phyloP scores from a whole-genome alignment of 1,140 invertebrate species.

The Megathymus violae region DNA sequence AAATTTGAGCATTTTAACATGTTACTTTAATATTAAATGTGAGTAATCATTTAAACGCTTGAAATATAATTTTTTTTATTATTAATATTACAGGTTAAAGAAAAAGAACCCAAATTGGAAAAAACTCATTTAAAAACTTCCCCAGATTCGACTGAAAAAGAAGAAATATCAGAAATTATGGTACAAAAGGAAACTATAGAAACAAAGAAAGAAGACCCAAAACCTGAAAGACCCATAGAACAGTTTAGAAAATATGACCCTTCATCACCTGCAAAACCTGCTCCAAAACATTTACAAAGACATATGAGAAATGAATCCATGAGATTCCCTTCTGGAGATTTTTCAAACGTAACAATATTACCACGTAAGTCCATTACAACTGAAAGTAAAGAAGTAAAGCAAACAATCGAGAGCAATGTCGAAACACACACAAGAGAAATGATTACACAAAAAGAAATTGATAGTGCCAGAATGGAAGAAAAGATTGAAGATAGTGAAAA shows the following conservation, averaged over 20 bases:
- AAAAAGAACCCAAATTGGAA: constrained; percentile 73
- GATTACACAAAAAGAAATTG: constrained; percentile 78
- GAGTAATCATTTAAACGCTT: too few relatives aligned
- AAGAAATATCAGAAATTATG: constrained; percentile 56
- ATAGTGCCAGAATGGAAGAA: constrained; percentile 73
- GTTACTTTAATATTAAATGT: constrained; percentile 17
- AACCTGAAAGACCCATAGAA: constrained; percentile 64
- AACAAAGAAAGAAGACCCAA: constrained; percentile 60
- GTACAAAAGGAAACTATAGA: constrained; percentile 46
- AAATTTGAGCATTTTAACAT: too few relatives aligned
- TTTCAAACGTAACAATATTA: constrained; percentile 80
- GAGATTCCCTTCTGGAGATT: constrained; percentile 82
- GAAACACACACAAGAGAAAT: constrained; percentile 64
- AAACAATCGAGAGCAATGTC: constrained; percentile 59
- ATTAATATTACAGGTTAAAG: constrained; percentile 59
- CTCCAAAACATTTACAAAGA: constrained; percentile 80
- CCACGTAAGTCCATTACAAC: constrained; percentile 74
- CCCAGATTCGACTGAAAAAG: constrained; percentile 62
- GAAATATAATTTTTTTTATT: too few relatives aligned
- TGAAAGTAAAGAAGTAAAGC: constrained; percentile 68
- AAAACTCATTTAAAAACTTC: constrained; percentile 65
- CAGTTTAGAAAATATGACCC: constrained; percentile 75
- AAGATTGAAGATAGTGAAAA: constrained; percentile 77
- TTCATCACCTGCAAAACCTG: constrained; percentile 78
- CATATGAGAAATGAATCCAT: constrained; percentile 83